These are phyloP conservation scores for Erpetoichthys calabaricus DNA, from an alignment of 2,797 vertebrate species.

Conservation along the genomic window DNA sequence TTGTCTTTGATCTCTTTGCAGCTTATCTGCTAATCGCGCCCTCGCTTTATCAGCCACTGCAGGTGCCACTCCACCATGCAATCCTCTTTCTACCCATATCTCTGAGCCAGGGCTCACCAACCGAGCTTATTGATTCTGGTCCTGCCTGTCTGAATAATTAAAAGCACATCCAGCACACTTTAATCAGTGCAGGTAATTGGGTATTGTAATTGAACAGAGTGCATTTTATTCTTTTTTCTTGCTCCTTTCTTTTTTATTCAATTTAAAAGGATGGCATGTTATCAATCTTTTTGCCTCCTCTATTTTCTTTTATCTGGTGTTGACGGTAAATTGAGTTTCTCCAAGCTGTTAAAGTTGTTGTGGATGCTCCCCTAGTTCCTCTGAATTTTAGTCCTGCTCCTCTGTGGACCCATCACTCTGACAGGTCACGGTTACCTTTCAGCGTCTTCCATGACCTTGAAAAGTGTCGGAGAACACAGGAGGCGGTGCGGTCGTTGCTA, in stretches of 20 bases:
- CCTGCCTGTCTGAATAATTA: slow-evolving; percentile 44
- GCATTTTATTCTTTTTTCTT: slow-evolving; percentile 31
- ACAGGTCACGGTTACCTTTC: no score
- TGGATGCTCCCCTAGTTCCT: no score
- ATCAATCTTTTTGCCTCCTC: background rate
- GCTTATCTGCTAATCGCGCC: slow-evolving; percentile 43
- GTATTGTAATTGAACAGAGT: slow-evolving; percentile 65
- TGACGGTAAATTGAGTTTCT: no score
- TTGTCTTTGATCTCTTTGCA: slow-evolving; percentile 24
- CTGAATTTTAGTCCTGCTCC: no score
- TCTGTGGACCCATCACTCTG: no score
- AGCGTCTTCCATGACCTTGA: no score
- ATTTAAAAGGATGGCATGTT: background rate
- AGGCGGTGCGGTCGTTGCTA: no score
- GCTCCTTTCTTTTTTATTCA: slow-evolving; percentile 1
- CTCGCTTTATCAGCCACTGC: slow-evolving; percentile 47
- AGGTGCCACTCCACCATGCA: slow-evolving; percentile 39
- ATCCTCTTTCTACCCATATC: slow-evolving; percentile 23
- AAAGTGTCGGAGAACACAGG: no score
- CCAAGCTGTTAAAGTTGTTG: no score
- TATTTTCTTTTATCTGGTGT: background rate
- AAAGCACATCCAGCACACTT: slow-evolving; percentile 61
- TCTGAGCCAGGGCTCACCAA: slow-evolving; percentile 22
- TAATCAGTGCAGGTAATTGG: slow-evolving; percentile 72
- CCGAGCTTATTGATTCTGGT: slow-evolving; percentile 47